Percentiles rank a stretch among this genome's conserved stretches.
These are phyloP conservation scores for Acleris laterana DNA, from an alignment of 2,888 invertebrate genomes.

Conservation along the genomic window DNA sequence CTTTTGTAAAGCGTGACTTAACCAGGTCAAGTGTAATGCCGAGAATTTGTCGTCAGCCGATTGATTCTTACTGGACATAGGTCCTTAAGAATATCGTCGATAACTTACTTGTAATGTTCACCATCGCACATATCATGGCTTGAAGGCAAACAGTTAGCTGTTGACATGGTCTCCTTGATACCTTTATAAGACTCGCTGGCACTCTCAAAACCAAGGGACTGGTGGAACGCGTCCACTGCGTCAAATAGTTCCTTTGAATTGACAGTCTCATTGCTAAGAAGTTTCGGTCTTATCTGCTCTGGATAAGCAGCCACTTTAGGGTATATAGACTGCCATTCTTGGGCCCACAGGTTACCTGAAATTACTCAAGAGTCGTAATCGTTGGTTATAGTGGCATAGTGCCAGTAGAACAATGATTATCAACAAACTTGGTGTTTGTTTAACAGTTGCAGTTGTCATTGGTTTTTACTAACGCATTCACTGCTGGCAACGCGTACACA, in stretches of 20 bases:
- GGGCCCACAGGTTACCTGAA: slow-evolving; percentile 88
- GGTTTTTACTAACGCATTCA: no score
- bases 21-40: no score
- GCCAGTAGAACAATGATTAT: no score
- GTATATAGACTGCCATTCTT: slow-evolving; percentile 83
- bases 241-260: slow-evolving; percentile 81
- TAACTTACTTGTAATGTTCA: slow-evolving; percentile 85
- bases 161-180: slow-evolving; percentile 83
- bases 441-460: no score
- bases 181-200: slow-evolving; percentile 85
- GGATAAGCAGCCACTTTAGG: slow-evolving; percentile 80
- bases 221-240: slow-evolving; percentile 85
- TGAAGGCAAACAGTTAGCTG: slow-evolving; percentile 87
- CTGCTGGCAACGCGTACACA: no score
- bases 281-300: slow-evolving; percentile 78
- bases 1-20: no score
- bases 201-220: slow-evolving; percentile 84
- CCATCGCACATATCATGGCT: slow-evolving; percentile 89
- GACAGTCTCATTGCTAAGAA: slow-evolving; percentile 69
- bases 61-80: no score
- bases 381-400: no score
- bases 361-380: slow-evolving; percentile 27
- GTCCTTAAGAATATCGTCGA: background rate
- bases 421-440: no score
- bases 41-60: no score